Evolutionary conservation across 2,888 invertebrate species (phyloP).

Genomic region (Macrosoma leucophasiata): DNA sequence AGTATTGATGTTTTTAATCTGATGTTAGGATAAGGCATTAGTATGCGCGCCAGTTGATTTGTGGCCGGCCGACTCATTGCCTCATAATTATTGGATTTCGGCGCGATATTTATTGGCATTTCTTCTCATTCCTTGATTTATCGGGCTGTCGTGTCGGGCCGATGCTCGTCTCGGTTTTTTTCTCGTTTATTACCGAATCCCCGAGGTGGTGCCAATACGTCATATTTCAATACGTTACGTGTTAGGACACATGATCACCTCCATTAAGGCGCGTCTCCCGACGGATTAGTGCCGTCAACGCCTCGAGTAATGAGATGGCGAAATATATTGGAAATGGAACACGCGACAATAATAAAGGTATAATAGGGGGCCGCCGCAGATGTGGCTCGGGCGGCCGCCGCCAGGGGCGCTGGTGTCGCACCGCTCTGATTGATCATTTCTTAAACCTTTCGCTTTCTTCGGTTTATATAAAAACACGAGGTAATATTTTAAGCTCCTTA

Average conservation of each 20-base stretch:
- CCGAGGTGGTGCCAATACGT: conserved; percentile 64
- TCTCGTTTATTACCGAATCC: conserved; percentile 59
- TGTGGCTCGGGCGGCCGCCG: conserved; percentile 43
- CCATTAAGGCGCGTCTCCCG: conserved; percentile 68
- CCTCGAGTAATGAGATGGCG: conserved; percentile 68
- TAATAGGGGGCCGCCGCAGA: conserved; percentile 48
- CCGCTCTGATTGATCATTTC: too few species aligned
- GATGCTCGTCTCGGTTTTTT: conserved; percentile 32
- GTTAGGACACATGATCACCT: conserved; percentile 69
- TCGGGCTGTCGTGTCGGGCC: conserved; percentile 48
- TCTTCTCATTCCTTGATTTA: conserved; percentile 68
- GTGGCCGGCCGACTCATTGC: conserved; percentile 67
- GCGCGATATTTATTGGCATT: conserved; percentile 70
- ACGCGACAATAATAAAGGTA: conserved; percentile 58
- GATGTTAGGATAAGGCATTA: conserved; percentile 74
- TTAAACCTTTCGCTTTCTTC: neutral
- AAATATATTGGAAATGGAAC: conserved; percentile 68
- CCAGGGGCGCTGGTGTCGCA: conserved; percentile 46
- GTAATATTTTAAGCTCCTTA: too few species aligned
- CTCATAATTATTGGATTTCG: conserved; percentile 73
- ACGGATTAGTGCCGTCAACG: conserved; percentile 62
- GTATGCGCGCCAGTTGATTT: conserved; percentile 69
- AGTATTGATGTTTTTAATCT: conserved; percentile 76
- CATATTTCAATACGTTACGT: conserved; percentile 68
- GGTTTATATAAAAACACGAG: neutral